Evolutionary conservation across 2,888 invertebrate genomes (phyloP).

Genomic region (Chironomus tentans): DNA sequence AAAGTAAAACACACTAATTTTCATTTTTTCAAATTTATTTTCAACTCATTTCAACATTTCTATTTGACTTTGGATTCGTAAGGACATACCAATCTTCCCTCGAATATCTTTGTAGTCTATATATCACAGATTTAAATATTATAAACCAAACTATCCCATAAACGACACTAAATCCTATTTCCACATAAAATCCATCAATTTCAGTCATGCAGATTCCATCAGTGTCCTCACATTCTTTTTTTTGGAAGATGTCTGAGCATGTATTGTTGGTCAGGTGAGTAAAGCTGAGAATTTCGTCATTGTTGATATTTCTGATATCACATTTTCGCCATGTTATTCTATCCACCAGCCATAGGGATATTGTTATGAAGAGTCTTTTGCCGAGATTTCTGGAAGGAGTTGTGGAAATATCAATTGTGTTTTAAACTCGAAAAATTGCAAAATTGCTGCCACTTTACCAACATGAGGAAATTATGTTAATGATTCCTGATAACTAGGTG

Average conservation of each 20-base stretch:
- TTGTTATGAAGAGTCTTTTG: conserved; percentile 59
- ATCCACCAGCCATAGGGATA: conserved; percentile 54
- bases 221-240: not conserved
- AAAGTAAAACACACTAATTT: too few species aligned
- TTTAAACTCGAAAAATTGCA: too few species aligned
- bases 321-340: conserved; percentile 49
- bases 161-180: not conserved
- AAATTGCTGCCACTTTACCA: too few species aligned
- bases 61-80: not conserved
- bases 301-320: conserved; percentile 30
- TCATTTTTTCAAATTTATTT: too few species aligned
- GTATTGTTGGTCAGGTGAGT: conserved; percentile 30
- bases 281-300: not conserved
- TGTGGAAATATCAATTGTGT: too few species aligned
- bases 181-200: conserved; percentile 36
- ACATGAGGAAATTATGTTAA: too few species aligned
- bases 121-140: not conserved
- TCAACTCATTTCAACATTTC: too few species aligned
- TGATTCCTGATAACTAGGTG: too few species aligned
- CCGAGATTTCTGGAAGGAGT: conserved; percentile 42
- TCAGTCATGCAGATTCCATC: not conserved
- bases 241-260: not conserved
- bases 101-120: not conserved
- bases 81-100: conserved; percentile 29
- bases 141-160: not conserved